phyloP scores from a whole-genome alignment of 37 sponge, comb jelly and placozoan genomes.

The Aphrocallistes beatrix region DNA sequence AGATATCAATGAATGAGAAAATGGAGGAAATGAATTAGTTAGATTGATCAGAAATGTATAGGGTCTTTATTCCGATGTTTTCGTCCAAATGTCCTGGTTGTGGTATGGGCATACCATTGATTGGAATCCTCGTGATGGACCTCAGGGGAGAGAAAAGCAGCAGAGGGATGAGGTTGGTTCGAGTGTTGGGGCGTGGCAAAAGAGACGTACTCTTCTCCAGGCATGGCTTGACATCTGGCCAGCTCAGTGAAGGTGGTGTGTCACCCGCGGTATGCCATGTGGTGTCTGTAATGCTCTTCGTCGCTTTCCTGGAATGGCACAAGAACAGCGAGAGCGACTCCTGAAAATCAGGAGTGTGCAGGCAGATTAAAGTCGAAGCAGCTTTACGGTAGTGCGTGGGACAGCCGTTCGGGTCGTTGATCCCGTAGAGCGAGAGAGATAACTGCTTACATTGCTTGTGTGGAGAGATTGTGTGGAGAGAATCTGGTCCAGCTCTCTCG shows the following conservation, averaged over 20 bases:
- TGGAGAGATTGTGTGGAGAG: too few relatives aligned
- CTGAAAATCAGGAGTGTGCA: not conserved
- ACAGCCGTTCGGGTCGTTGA: not conserved
- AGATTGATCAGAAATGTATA: too few relatives aligned
- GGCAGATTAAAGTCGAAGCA: not conserved
- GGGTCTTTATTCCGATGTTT: too few relatives aligned
- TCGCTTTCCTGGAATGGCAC: not conserved
- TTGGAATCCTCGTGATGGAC: not conserved
- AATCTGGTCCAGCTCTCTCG: not conserved
- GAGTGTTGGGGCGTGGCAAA: not conserved
- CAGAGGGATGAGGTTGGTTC: not conserved
- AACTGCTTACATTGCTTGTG: too few relatives aligned
- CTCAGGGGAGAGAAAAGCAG: not conserved
- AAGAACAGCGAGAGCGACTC: not conserved
- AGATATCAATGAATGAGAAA: too few relatives aligned
- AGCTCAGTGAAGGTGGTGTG: too few relatives aligned
- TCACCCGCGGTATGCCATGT: too few relatives aligned
- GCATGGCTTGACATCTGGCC: not conserved
- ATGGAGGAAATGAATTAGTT: too few relatives aligned
- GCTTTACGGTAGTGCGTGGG: not conserved
- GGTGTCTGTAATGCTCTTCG: not conserved
- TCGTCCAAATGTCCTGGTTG: too few relatives aligned
- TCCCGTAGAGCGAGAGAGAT: too few relatives aligned
- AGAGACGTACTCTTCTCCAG: not conserved
- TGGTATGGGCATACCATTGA: too few relatives aligned